Evolutionary conservation across 2,797 vertebrate genomes (phyloP).

Genomic region (Anas bahamensis): DNA sequence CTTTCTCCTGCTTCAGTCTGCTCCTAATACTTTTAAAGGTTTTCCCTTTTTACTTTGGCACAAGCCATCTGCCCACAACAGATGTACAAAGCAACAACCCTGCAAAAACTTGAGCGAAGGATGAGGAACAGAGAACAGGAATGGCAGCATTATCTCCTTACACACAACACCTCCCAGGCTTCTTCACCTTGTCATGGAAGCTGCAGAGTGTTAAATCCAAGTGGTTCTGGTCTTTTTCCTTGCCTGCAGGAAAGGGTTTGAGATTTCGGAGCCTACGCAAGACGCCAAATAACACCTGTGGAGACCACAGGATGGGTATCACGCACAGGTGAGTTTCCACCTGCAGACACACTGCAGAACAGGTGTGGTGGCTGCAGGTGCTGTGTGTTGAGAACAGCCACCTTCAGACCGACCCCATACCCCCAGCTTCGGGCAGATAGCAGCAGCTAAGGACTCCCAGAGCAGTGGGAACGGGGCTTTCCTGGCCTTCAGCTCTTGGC

Average conservation of each 20-base stretch:
- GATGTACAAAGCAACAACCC: not conserved
- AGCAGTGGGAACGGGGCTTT: too few species aligned
- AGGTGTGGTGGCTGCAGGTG: not conserved
- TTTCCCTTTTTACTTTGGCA: not conserved
- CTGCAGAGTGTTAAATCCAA: not conserved
- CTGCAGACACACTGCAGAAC: not conserved
- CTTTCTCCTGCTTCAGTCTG: not conserved
- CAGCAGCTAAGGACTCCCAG: not conserved
- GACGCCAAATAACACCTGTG: not conserved
- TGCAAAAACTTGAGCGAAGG: not conserved
- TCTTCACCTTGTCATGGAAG: not conserved
- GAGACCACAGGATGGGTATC: not conserved
- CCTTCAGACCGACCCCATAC: not conserved
- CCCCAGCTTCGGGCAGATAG: not conserved
- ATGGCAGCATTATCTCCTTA: not conserved
- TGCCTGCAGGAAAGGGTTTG: not conserved
- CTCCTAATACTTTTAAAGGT: not conserved
- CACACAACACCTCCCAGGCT: not conserved
- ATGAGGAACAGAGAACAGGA: not conserved
- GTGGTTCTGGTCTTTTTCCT: not conserved
- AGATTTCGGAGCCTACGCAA: not conserved
- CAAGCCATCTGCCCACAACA: not conserved
- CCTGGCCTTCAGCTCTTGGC: not conserved
- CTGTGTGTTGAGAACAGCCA: fast-evolving
- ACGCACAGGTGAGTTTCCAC: not conserved